These are phyloP conservation scores for Hippoglossus stenolepis DNA, from an alignment of 2,113 vertebrate genomes.

Conservation along the genomic window DNA sequence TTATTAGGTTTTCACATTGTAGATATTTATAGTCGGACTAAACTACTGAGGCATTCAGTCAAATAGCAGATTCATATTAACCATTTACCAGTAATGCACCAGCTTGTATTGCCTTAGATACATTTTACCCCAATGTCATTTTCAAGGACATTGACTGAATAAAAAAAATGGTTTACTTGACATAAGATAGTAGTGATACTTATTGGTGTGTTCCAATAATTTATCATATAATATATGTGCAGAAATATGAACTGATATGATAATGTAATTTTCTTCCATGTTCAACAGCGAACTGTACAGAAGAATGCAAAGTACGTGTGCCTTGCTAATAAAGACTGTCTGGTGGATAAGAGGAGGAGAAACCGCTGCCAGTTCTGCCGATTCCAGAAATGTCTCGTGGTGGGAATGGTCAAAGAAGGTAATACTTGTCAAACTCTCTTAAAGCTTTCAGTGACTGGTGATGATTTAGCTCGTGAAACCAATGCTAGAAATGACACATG, in stretches of 20 bases:
- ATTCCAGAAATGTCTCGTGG: conserved; percentile 95
- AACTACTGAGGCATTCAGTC: no score
- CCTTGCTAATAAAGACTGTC: conserved; percentile 95
- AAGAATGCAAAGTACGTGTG: conserved; percentile 99
- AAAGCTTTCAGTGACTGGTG: conserved; percentile 25
- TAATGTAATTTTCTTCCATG: conserved; percentile 21
- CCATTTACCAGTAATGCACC: background rate
- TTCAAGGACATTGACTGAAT: background rate
- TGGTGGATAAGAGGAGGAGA: conserved; percentile 94
- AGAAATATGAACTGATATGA: background rate
- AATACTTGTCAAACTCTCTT: conserved; percentile 42
- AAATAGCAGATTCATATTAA: background rate
- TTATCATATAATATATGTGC: background rate
- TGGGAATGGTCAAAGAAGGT: conserved; percentile 99
- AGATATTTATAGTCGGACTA: no score
- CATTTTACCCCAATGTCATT: background rate
- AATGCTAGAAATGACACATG: conserved; percentile 38
- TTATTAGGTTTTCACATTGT: no score
- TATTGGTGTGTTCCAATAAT: background rate
- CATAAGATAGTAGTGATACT: background rate
- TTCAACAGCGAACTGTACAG: conserved; percentile 92
- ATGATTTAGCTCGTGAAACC: conserved; percentile 48
- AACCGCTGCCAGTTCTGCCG: conserved; percentile 98
- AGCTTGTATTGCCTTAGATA: background rate
- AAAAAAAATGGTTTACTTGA: background rate